Evolutionary conservation across 2,888 invertebrate species (phyloP), one percentile per base, ranked within the genome.

Genomic region (Ischnus inquisitorius): DNA sequence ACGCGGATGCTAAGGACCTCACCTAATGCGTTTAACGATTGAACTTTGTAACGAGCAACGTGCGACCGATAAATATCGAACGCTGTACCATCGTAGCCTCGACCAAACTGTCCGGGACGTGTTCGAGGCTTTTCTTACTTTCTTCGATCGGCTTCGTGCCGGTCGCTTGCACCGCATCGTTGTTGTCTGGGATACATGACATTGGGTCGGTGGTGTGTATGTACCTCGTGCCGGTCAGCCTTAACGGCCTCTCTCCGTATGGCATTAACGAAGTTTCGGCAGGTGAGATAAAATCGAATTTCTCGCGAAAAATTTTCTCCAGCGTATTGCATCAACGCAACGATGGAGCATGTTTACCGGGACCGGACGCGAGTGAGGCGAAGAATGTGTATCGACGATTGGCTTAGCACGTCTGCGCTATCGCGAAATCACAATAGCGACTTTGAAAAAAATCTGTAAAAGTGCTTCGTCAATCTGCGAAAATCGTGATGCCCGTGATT

Each of bases 281-380:
- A 41, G 67, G 76, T 69, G 68, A 83, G 87, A 87, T 82, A 76
- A 85, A 83, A 87, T 87, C 87, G 85, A 84, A 87, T 87, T 87
- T 86, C 84, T 79, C 72, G 79, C 43, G 67, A 71, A 62, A 76
- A 80, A 75, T 51, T 75, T 39, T 71, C 34, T 19, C 69, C 69
- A 14, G 34, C 60, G 28, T n/a, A n/a, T 25, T 60, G 46, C 46
- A 65, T 43, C 41, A 83, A 72, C 62, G 68, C 51, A 60, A 16
- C 71, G 39, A 39, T 48, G 19, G 57, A 39, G 10, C 43, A 14
- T 16, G 22, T 43, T 34, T 46, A 68, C 54, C 64, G 14, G 28
- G 83, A 51, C 10, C 69, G 25, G 46, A 64, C 22, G 65, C 19
- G 57, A 76, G 68, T 46, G 12, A 48, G n/a, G 39, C 43, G 25